Evolutionary conservation across 2,113 vertebrate genomes (phyloP), one percentile per base, ranked within the genome.

Genomic region (Chaetodon trifascialis): DNA sequence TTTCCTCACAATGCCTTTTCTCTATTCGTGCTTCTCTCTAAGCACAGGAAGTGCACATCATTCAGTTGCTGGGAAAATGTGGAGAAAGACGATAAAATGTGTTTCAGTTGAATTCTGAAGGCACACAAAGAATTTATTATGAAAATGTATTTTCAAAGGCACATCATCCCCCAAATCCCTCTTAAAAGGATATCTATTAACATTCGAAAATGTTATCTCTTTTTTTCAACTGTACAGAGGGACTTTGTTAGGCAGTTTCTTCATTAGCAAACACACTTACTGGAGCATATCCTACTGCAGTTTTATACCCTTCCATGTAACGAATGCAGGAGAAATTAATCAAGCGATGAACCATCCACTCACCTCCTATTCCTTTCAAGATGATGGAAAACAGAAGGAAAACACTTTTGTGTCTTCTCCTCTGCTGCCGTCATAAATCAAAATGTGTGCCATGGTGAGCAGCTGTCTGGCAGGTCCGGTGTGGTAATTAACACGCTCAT

Each of bases 401-500:
- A 72, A 69, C 67, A 3, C 64, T 71, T 76, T 79, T 30, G 68
- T 77, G 68, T 82, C 46, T 78, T 54, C 51, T 83, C 52, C 56
- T 40, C 30, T 30, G 34, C 58, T 5, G 38, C 56, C 14, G 71
- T 59, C 82, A 87, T 92, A 87, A 92, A 92, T 92, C 91, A 89
- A 69, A 77, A 66, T 54, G 12, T 4, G 65, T 16, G 73, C 54
- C 75, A 12, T 19, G 66, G 73, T n/a, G 64, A 47, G 80, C 62
- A 70, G 82, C 89, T 85, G 88, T 80, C 82, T 85, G 40, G 17
- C 58, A 38, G 73, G 83, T 88, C 84, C 62, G 8, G 66, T 19
- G 68, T 42, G 14, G 84, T 86, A 90, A 93, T 93, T 90, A 93
- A 91, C 77, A 83, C 84, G 72, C 77, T 81, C 76, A 71, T 85